A percentile compares a stretch with the other conserved stretches of the same genome.
Evolutionary conservation across 2,888 invertebrate genomes (phyloP).

Genomic region (Drosophila neonasuta): DNA sequence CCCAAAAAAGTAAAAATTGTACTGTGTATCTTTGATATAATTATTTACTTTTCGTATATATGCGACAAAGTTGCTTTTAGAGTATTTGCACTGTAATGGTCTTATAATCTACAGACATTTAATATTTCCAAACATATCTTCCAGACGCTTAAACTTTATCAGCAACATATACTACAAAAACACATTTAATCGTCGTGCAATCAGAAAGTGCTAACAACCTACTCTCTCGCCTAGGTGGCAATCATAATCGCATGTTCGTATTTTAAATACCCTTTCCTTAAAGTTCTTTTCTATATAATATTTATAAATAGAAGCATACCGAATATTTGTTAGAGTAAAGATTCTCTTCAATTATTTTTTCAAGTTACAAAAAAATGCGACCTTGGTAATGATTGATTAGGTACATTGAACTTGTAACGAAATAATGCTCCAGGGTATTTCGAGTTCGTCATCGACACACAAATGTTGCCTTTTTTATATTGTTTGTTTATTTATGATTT

Average conservation of each 20-base stretch:
- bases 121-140: not conserved
- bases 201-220: not conserved
- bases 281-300: too few relatives aligned
- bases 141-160: not conserved
- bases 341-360: not conserved
- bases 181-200: not conserved
- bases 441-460: not conserved
- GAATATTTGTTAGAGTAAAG: not conserved
- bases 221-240: not conserved
- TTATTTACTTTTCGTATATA: not conserved
- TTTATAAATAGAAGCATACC: too few relatives aligned
- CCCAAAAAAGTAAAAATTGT: not conserved
- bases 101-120: not conserved
- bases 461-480: not conserved
- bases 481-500: conserved; percentile 1
- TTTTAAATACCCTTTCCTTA: not conserved
- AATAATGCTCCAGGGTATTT: not conserved
- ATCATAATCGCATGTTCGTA: not conserved
- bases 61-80: too few relatives aligned
- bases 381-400: not conserved
- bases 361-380: not conserved
- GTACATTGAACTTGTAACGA: not conserved
- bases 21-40: not conserved
- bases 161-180: not conserved
- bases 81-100: not conserved